A percentile compares a stretch with the other conserved stretches of the same genome.
phyloP scores from a whole-genome alignment of 37 sponge, comb jelly and placozoan species.

The Chondrilla cf. caribensis region DNA sequence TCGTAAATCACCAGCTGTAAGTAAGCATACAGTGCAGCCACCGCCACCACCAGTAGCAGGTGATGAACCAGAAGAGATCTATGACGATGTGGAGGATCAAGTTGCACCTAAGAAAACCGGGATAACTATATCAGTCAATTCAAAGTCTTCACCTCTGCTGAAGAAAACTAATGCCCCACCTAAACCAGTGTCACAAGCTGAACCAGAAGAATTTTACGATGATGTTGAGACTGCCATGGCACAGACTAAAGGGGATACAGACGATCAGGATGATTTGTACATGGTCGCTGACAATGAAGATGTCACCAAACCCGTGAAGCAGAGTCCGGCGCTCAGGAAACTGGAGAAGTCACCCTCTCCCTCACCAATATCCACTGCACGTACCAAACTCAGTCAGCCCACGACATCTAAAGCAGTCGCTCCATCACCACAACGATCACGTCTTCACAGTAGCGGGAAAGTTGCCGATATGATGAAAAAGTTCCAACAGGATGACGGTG shows the following conservation, averaged over 20 bases:
- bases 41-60: neutral
- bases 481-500: slow-evolving; percentile 9
- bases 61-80: slow-evolving; percentile 18
- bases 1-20: neutral
- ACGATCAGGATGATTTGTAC: neutral
- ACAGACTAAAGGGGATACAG: neutral
- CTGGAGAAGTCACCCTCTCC: no score
- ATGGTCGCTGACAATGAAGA: slow-evolving; percentile 3
- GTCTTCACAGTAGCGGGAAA: neutral
- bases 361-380: neutral
- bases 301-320: neutral
- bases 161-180: neutral
- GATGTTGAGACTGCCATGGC: slow-evolving; percentile 7
- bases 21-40: neutral
- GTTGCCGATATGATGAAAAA: slow-evolving; percentile 29
- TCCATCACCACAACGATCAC: neutral
- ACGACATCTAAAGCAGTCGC: neutral
- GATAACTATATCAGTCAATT: neutral
- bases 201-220: slow-evolving; percentile 8
- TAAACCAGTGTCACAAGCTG: neutral
- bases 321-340: no score
- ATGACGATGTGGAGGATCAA: slow-evolving; percentile 2
- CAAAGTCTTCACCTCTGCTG: slow-evolving; percentile 2
- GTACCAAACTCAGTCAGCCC: neutral
- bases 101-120: neutral